These are phyloP conservation scores for Nebria ingens DNA, from an alignment of 1,140 invertebrate species.

Conservation along the genomic window DNA sequence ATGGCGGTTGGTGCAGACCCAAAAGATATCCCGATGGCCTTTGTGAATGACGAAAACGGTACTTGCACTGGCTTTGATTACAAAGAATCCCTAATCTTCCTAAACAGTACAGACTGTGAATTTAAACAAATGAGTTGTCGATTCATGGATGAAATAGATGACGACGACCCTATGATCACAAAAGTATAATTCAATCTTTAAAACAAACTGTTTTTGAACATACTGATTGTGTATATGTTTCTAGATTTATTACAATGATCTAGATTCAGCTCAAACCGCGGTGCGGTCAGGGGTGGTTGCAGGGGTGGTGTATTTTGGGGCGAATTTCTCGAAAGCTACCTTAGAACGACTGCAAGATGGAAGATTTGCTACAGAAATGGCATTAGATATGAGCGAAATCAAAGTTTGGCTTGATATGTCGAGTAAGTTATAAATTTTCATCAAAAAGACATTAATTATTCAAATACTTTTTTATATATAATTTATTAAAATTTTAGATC, in stretches of 20 bases:
- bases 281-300: constrained; percentile 51
- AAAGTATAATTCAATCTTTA: constrained; percentile 28
- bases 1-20: constrained; percentile 70
- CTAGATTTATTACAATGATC: constrained; percentile 43
- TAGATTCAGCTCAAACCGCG: constrained; percentile 45
- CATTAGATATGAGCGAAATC: constrained; percentile 47
- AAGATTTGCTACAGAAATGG: constrained; percentile 34
- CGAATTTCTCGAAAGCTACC: constrained; percentile 64
- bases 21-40: constrained; percentile 53
- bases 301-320: constrained; percentile 58
- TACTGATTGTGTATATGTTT: constrained; percentile 14
- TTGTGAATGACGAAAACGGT: constrained; percentile 64
- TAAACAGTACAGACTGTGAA: constrained; percentile 31
- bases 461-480: too few relatives aligned
- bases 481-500: constrained; percentile 42
- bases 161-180: constrained; percentile 34
- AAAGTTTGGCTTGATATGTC: constrained; percentile 60
- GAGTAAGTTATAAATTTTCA: constrained; percentile 38
- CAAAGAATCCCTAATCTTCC: constrained; percentile 22
- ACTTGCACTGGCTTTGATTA: constrained; percentile 28
- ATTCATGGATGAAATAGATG: constrained; percentile 38
- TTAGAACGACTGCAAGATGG: constrained; percentile 45
- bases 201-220: constrained; percentile 12
- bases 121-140: constrained; percentile 47
- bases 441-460: constrained; percentile 1